Base-by-base conservation (phyloP, 1,140 invertebrate species). In the Sycophaga agraensis region DNA sequence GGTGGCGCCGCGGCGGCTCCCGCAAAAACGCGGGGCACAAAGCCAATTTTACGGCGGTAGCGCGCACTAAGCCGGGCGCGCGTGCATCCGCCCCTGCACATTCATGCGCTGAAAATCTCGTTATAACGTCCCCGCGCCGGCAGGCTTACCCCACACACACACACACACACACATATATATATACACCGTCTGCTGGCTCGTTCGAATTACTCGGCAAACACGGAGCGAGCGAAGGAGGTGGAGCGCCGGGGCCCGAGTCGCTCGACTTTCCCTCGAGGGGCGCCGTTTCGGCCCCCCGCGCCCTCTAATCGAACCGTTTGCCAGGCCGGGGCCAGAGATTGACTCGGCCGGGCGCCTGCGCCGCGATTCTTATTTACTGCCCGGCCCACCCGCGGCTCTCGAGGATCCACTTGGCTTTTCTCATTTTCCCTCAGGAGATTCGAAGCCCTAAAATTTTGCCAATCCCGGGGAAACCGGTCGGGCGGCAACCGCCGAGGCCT, bases 351-450 rank as follows among this genome's bases (percentile, higher is more conserved):
- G 46, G 49, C 50, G 50, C 43, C 42, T 26, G 45, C 53, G 28
- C 28, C n/a, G 60, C 60, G 26, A 63, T 63, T 63, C 53, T 63
- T 63, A 63, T 63, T 63, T 63, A 57, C 60, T 56, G 28, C 42
- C 65, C 17, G 45, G 59, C 51, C 43, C 11, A 40, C 48, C 58
- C 55, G 51, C 35, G 43, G 37, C 31, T 50, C 28, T 53, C 34
- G 19, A 51, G 42, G 16, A 9, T 28, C 39, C 16, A 6, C 48
- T 11, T 12, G 31, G 49, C 39, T 60, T 60, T 56, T 57, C 46
- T 63, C 60, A 63, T 56, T 63, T 63, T 26, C 19, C 17, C 55
- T 22, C 22, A 55, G 22, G 17, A 26, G 49, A 37, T 24, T 31
- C 5, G 28, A 11, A 31, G 28, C 5, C 5, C 43, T 42, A 49